Percentiles rank a stretch among this genome's conserved stretches.
phyloP scores from a whole-genome alignment of 2,113 vertebrate genomes.

The Steatornis caripensis region DNA sequence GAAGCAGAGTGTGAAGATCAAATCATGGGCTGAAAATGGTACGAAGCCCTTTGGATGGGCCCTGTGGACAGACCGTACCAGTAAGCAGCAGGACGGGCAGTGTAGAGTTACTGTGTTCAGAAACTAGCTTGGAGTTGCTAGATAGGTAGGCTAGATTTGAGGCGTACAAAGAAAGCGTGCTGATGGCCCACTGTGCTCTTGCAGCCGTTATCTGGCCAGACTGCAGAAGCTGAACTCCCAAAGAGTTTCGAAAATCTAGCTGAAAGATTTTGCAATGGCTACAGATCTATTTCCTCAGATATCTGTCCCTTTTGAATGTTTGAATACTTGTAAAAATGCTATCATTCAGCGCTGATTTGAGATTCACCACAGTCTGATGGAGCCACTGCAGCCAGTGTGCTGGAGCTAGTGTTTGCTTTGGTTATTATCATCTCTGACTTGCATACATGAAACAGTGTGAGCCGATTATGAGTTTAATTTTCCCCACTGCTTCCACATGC shows the following conservation, averaged over 20 bases:
- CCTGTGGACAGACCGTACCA: not conserved
- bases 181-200: not conserved
- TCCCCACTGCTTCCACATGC: slow-evolving; percentile 22
- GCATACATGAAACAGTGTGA: not conserved
- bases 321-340: not conserved
- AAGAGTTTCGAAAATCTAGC: not conserved
- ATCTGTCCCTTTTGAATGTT: not conserved
- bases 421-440: not conserved
- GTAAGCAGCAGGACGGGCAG: not conserved
- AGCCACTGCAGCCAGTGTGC: not conserved
- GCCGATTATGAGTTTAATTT: not conserved
- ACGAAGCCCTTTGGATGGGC: fast-evolving
- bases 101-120: not conserved
- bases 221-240: not conserved
- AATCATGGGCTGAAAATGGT: not conserved
- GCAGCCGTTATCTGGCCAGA: not conserved
- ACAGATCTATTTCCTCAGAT: not conserved
- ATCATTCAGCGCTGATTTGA: not conserved
- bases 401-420: not conserved
- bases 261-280: not conserved
- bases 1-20: not conserved
- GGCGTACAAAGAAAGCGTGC: not conserved
- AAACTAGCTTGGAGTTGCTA: not conserved
- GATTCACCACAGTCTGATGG: not conserved
- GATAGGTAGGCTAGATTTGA: not conserved